Evolutionary conservation across 2,113 vertebrate species (phyloP).

Genomic region (Nipponia nippon): DNA sequence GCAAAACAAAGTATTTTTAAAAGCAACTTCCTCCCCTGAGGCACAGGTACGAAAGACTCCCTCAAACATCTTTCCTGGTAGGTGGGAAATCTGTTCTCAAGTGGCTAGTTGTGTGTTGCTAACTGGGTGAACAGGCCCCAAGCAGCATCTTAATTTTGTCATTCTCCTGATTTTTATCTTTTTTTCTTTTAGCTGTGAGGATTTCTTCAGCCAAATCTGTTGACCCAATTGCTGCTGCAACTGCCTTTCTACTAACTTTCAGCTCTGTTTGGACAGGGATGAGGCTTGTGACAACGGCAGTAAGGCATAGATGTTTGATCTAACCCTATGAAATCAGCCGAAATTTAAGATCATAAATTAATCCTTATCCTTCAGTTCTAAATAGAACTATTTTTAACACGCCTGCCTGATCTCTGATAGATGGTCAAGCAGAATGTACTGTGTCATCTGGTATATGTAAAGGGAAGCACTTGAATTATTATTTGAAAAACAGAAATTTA

Average conservation of each 20-base stretch:
- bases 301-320: not conserved
- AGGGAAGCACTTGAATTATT: not conserved
- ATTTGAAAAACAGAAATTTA: not conserved
- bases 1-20: not conserved
- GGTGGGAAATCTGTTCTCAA: not conserved
- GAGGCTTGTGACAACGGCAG: not conserved
- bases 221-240: slow-evolving; percentile 4
- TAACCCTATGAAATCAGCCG: not conserved
- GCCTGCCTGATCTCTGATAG: not conserved
- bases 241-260: not conserved
- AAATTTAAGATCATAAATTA: not conserved
- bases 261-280: not conserved
- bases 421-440: not conserved
- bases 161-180: not conserved
- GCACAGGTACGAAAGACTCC: not conserved
- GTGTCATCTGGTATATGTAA: not conserved
- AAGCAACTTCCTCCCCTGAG: not conserved
- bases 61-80: not conserved
- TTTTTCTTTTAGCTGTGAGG: not conserved
- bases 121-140: not conserved
- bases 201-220: slow-evolving; percentile 9
- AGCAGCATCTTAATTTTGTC: not conserved
- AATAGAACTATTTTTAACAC: not conserved
- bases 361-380: not conserved
- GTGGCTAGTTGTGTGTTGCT: not conserved